Evolutionary conservation across 2,113 vertebrate genomes (phyloP).

Genomic region (Brachypodius melanocephalos): DNA sequence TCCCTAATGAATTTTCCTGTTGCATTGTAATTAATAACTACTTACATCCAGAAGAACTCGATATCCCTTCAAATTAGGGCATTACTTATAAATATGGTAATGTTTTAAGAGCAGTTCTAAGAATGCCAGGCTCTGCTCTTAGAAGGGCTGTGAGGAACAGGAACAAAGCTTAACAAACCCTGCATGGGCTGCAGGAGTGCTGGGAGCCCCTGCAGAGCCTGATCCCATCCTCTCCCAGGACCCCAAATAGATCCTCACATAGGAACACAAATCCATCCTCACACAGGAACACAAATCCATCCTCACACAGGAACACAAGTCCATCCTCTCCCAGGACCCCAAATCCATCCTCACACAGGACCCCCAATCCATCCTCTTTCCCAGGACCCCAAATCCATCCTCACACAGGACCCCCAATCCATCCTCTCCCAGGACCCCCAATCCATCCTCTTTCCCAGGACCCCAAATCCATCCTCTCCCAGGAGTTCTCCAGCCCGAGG

Average conservation of each 20-base stretch:
- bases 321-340: neutral
- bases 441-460: neutral
- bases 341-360: neutral
- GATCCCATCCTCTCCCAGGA: neutral
- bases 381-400: neutral
- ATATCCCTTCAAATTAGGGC: constrained; percentile 40
- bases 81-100: constrained; percentile 35
- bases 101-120: neutral
- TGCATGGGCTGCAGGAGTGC: neutral
- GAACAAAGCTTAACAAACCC: neutral
- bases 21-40: constrained; percentile 57
- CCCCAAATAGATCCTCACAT: neutral
- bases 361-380: neutral
- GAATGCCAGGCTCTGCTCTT: neutral
- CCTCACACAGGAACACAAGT: neutral
- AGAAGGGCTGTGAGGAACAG: neutral
- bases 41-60: neutral
- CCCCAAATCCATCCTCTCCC: neutral
- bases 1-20: constrained; percentile 48
- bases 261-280: neutral
- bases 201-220: neutral
- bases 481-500: neutral
- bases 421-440: neutral
- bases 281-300: neutral
- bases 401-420: neutral